Evolutionary conservation across 1,140 invertebrate species (phyloP), one percentile per base, ranked within the genome.

Genomic region (Zaprionus africanus): DNA sequence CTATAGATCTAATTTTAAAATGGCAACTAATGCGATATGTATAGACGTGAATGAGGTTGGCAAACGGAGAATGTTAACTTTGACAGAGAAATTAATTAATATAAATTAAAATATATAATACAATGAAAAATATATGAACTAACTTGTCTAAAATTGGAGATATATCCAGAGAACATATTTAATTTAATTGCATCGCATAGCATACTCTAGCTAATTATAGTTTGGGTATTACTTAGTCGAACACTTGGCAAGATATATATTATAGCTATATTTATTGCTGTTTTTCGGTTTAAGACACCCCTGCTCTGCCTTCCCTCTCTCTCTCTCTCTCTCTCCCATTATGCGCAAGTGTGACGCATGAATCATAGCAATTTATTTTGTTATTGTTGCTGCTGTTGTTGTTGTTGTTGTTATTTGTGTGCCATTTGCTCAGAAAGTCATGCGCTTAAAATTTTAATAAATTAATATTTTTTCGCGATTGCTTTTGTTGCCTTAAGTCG

Each of bases 371-470:
- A 73, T 76, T 70, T 72, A 62, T 66, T 49, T 76, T 26, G 22
- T 61, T 65, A 56, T 60, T 60, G 53, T 43, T 67, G 53, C 24
- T 54, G 24, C 24, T 54, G 26, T 17, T 64, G 31, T 46, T 68
- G 66, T n/a, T 61, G 61, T 64, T 70, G 38, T 61, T 76, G 59
- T 60, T 69, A 46, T 72, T 72, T 72, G 24, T 76, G 68, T 72
- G 78, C 75, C 80, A 81, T 80, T 88, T 87, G 73, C 81, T 58
- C 54, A 54, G 73, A 80, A 80, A 88, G 82, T 85, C 82, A 86
- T 85, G 82, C 82, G 82, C 83, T 78, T 83, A 76, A 88, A 84
- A 72, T 88, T 88, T 87, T 88, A 83, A 87, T 88, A 87, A 87
- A 88, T 88, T 83, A 87, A 75, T 83, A 83, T 75, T 70, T 57